A percentile compares a stretch with the other conserved stretches of the same genome.
Evolutionary conservation across 2,797 vertebrate species (phyloP).

Genomic region (Sebastolobus altivelis): DNA sequence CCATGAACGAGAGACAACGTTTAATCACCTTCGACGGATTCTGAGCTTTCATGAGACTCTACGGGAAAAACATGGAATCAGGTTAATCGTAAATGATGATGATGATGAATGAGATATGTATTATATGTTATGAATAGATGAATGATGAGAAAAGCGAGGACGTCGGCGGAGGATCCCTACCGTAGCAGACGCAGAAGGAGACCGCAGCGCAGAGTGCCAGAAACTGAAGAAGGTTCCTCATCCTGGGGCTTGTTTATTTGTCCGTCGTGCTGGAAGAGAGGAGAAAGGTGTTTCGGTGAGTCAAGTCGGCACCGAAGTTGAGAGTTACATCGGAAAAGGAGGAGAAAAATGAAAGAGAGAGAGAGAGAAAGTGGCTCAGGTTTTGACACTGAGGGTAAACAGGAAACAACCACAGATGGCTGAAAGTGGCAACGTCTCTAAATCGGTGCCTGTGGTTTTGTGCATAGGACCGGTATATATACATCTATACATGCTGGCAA

Average conservation of each 20-base stretch:
- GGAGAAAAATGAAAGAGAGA: background rate
- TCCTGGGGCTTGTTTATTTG: slow-evolving; percentile 55
- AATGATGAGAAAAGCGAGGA: background rate
- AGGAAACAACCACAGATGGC: slow-evolving; percentile 26
- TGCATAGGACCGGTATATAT: background rate
- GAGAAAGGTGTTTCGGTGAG: slow-evolving; percentile 40
- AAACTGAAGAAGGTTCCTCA: slow-evolving; percentile 74
- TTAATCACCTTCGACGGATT: slow-evolving; percentile 86
- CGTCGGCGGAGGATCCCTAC: slow-evolving; percentile 40
- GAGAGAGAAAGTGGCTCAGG: background rate
- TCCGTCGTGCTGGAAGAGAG: slow-evolving; percentile 38
- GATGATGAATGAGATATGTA: background rate
- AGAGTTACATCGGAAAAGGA: background rate
- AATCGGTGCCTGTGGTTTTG: slow-evolving; percentile 43
- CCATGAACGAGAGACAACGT: slow-evolving; percentile 49
- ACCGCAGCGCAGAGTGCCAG: slow-evolving; percentile 68
- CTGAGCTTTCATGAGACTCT: slow-evolving; percentile 87
- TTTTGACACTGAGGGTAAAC: slow-evolving; percentile 30
- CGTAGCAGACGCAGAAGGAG: slow-evolving; percentile 73
- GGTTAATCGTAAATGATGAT: slow-evolving; percentile 59
- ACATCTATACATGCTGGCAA: background rate
- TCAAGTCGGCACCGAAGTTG: background rate
- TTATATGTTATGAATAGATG: background rate
- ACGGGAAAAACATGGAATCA: slow-evolving; percentile 66
- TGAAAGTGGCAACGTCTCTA: slow-evolving; percentile 30